A percentile compares a stretch with the other conserved stretches of the same genome.
These are phyloP conservation scores for Laticauda laticaudata DNA, from an alignment of 2,113 vertebrate genomes.

Conservation along the genomic window DNA sequence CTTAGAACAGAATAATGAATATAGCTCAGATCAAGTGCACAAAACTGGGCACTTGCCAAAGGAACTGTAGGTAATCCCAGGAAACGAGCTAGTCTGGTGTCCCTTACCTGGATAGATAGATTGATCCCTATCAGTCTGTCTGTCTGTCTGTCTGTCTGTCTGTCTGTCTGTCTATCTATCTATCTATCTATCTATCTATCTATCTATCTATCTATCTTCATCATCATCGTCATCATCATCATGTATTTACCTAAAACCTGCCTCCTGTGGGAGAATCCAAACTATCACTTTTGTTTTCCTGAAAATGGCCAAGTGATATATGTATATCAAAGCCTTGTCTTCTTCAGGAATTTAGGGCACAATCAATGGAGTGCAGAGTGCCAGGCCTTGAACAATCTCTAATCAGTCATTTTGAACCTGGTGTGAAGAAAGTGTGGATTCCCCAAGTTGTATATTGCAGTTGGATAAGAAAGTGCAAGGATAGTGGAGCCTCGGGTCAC, in stretches of 20 bases:
- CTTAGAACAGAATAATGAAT: background rate
- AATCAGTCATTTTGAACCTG: background rate
- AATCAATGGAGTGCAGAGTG: background rate
- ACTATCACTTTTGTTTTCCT: background rate
- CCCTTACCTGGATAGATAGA: no score
- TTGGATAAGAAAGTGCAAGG: background rate
- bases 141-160: no score
- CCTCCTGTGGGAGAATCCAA: background rate
- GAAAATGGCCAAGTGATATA: background rate
- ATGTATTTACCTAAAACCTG: background rate
- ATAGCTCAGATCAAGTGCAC: no score
- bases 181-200: background rate
- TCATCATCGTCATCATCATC: no score
- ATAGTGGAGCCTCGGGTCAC: no score
- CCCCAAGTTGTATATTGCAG: background rate
- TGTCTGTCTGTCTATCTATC: background rate
- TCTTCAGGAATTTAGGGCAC: background rate
- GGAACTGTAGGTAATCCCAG: no score
- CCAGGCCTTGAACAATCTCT: background rate
- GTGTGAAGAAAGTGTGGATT: background rate
- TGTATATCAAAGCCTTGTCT: background rate
- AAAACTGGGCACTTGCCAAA: no score
- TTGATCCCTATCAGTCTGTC: no score
- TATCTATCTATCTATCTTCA: no score
- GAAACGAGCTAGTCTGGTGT: no score